Evolutionary conservation across 2,797 vertebrate species (phyloP), one percentile per base, ranked within the genome.

Genomic region (Lacerta agilis): DNA sequence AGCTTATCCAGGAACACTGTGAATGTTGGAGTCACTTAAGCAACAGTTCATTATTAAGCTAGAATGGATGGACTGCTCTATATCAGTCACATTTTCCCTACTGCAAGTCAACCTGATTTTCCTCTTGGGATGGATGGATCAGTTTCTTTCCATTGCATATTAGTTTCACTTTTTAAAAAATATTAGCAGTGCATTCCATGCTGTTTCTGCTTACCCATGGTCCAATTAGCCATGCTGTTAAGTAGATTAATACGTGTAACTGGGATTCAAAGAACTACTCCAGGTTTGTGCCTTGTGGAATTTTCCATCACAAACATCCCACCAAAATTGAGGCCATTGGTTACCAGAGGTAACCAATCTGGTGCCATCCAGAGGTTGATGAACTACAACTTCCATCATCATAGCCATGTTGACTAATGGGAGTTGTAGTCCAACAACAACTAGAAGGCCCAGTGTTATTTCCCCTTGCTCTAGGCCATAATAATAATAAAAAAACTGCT

Each of bases 1-100:
- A 8, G 43, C 25, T 78, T 91, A 89, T 92, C 91, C 91, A 95
- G 93, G 91, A 33, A 91, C 86, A 87, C 91, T 25, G 83, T 91
- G 1, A 13, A 58, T 93, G 76, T 45, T 20, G 8, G 29, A 94
- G 86, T 93, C 82, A 83, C 7, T 90, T 87, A 91, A 93, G 91
- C 33, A 33, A 67, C 91, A 91, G 85, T 91, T 92, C 86, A 79
- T 94, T 88, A 79, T 71, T 78, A 78, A 90, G 67, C 1, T 90
- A 86, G 79, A 93, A 92, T 94, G 86, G 91, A 91, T 88, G 58
- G 20, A 20, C 58, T 15, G 4, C 3, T 33, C n/a, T 10, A 45
- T 3, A 71, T 23, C 49, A 38, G 3, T 20, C n/a, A 11, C 29
- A 75, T 75, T 1, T 73, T 3, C 10, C 6, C 9, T 41, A 41